These are phyloP conservation scores for Coecobrya sp. DNA, from an alignment of 2,888 invertebrate genomes.

Conservation along the genomic window DNA sequence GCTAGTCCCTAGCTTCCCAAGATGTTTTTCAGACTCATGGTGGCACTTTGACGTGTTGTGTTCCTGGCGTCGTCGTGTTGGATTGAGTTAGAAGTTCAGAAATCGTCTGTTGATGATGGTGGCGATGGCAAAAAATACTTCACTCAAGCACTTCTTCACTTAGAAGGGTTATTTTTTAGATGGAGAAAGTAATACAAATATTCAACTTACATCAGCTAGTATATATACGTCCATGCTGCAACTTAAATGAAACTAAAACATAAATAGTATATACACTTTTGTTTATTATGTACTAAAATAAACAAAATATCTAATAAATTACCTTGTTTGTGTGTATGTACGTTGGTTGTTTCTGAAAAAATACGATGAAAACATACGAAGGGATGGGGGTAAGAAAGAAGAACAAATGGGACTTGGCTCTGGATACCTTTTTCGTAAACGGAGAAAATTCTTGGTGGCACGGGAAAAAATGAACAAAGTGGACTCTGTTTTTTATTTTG, in stretches of 20 bases:
- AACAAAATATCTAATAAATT: not conserved
- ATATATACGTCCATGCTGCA: too few species aligned
- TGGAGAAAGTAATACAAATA: too few species aligned
- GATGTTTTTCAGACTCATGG: not conserved
- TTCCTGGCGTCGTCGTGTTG: too few species aligned
- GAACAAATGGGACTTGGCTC: conserved; percentile 38
- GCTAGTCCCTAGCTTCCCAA: conserved; percentile 29
- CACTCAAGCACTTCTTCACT: too few species aligned
- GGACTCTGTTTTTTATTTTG: conserved; percentile 45
- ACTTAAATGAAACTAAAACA: too few species aligned
- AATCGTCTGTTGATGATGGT: too few species aligned
- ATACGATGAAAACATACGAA: not conserved
- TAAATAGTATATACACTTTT: not conserved
- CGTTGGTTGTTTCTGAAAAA: not conserved
- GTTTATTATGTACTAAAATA: not conserved
- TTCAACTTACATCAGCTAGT: too few species aligned
- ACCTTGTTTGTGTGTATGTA: not conserved
- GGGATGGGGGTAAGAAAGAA: not conserved
- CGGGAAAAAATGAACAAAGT: conserved; percentile 28
- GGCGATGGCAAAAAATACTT: too few species aligned
- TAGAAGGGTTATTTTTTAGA: too few species aligned
- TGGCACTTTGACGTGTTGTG: too few species aligned
- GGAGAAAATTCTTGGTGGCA: conserved; percentile 30
- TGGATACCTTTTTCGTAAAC: conserved; percentile 24
- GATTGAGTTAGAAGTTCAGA: too few species aligned